Base-by-base conservation (phyloP, 2,113 vertebrate species). In the Desmodus rotundus region DNA sequence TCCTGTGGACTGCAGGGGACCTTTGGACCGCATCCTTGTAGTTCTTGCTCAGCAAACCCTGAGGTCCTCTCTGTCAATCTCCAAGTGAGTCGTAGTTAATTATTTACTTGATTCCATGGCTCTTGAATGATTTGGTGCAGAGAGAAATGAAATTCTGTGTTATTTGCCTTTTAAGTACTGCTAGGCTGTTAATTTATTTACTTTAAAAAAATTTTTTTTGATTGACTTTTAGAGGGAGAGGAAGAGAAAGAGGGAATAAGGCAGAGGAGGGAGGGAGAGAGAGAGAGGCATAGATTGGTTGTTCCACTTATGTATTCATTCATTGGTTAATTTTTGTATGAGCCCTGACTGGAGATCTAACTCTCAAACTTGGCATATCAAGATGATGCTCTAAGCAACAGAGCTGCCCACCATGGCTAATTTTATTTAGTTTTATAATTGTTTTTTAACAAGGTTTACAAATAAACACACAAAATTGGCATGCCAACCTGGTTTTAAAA, bases 381-480 rank as follows among this genome's bases (percentile, higher is more conserved):
- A 31, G 61, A 31, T 31, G 12, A 61, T 31, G 28, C 61, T 31
- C 61, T 61, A 61, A 61, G 26, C 28, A 63, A 63, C 61, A 63
- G 28, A 63, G 28, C 61, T 61, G 26, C 24, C 58, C 12, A 11
- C 58, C 26, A 28, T 28, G 11, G 58, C 24, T 63, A 63, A 43
- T 81, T 95, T 68, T 84, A 76, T 65, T 92, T 70, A 67, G 38
- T 80, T 93, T 88, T 91, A 24, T 92, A 72, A 85, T 58, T 87
- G 22, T 61, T 36, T 89, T 26, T 87, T 61, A 82, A 87, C 28
- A 92, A 73, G 19, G 36, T 90, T 96, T 94, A 38, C 85, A 97
- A 81, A 86, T 84, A 96, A 89, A 94, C 28, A 72, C 16, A 76
- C 7, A 84, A 96, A 94, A 78, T 56, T 89, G 74, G 26, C 68